These are phyloP conservation scores for Bombus affinis DNA, from an alignment of 1,140 invertebrate species.

Conservation along the genomic window DNA sequence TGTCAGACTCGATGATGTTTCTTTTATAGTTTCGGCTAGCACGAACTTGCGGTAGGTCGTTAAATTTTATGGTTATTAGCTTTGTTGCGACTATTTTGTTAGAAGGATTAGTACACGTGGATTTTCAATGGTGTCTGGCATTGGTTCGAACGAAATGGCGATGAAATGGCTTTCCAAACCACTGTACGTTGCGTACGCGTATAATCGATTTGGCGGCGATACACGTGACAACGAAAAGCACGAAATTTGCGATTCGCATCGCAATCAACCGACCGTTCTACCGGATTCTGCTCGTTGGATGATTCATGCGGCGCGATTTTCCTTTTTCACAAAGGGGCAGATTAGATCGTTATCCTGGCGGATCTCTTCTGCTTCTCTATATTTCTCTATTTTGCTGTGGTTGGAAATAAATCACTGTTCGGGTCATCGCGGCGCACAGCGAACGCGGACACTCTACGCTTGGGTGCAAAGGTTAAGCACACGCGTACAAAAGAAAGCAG, in stretches of 20 bases:
- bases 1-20: neutral
- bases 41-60: too few species aligned
- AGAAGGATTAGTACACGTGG: too few species aligned
- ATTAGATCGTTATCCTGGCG: constrained; percentile 11
- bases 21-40: too few species aligned
- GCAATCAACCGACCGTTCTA: neutral
- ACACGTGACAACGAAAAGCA: neutral
- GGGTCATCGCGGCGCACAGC: neutral
- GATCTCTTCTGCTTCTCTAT: neutral
- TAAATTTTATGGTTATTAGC: too few species aligned
- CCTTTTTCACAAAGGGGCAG: neutral
- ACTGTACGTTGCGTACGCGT: neutral
- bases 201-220: neutral
- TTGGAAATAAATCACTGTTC: constrained; percentile 36
- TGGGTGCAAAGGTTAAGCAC: constrained; percentile 41
- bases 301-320: constrained; percentile 2
- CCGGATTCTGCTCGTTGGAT: neutral
- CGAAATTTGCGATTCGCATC: neutral
- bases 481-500: constrained; percentile 45
- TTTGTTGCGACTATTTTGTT: too few species aligned
- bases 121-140: too few species aligned
- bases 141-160: too few species aligned
- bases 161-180: neutral
- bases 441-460: neutral
- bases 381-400: neutral